Conservation (phyloP, 92 coral and sea anemone species). For the Chrysogorgia sp. region DNA sequence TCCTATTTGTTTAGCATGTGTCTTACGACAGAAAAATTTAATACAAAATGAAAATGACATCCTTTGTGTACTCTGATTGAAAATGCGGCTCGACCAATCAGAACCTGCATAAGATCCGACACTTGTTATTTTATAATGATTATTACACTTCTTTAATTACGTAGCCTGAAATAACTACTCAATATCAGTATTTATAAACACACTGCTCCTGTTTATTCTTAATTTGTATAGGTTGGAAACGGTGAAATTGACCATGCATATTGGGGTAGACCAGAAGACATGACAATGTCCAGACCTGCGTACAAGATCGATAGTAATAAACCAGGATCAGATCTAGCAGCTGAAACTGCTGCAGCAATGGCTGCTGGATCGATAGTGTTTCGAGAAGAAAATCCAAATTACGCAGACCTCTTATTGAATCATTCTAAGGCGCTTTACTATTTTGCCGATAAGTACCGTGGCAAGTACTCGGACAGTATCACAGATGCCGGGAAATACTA, state of each 20-base stretch:
- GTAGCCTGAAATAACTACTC: too few species aligned
- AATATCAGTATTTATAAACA: too few species aligned
- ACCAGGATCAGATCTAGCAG: constrained; percentile 93
- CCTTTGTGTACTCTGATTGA: not conserved
- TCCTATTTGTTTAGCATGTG: too few species aligned
- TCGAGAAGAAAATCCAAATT: constrained; percentile 55
- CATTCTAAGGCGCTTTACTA: constrained; percentile 80
- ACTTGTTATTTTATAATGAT: too few species aligned
- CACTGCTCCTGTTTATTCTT: not conserved
- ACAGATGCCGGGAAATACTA: constrained; percentile 70
- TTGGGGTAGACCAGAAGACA: constrained; percentile 96
- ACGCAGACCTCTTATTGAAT: constrained; percentile 58
- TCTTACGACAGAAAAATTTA: too few species aligned
- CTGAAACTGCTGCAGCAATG: constrained; percentile 92
- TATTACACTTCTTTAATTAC: too few species aligned
- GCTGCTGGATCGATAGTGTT: constrained; percentile 88
- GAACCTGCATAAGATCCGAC: too few species aligned
- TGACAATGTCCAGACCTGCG: constrained; percentile 85
- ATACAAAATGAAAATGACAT: too few species aligned
- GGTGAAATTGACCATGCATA: constrained; percentile 76
- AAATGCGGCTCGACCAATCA: too few species aligned
- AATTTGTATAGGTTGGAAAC: constrained; percentile 68
- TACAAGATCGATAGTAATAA: constrained; percentile 70
- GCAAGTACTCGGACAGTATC: constrained; percentile 79
- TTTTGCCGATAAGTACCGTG: constrained; percentile 77